Base-by-base conservation (phyloP, 2,888 invertebrate genomes). In the Leptogaster cylindrica region DNA sequence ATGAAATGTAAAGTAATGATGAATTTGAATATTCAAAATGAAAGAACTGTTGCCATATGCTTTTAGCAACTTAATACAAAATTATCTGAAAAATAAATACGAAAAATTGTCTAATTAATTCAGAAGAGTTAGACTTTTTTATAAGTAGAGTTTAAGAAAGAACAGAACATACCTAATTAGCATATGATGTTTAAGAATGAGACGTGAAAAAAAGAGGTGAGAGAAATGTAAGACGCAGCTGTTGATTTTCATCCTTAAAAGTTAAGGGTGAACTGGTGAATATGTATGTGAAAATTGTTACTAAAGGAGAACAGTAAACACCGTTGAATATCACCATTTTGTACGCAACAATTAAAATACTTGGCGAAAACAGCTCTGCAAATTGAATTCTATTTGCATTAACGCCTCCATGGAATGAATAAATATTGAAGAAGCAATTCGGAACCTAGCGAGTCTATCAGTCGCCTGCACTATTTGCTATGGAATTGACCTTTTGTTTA, bases 381-480 rank as follows among this genome's bases (percentile, higher is more conserved):
- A 46, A 46, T 46, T 46, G 25, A 25, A 25, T 12, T n/a, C n/a
- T 46, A 46, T 46, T 46, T 46, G 25, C 25, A 5, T 8, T 31
- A 8, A 7, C 10, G 31, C 31, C 10, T 31, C 10, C 31, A 31
- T n/a, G 31, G 20, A 52, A 12, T 31, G 16, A n/a, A 18, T 27
- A 52, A 52, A 52, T 52, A 52, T 52, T 20, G 52, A n/a, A 31
- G 31, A 52, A 12, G 31, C 33, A 52, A 52, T 52, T 52, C n/a
- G 52, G n/a, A 52, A n/a, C n/a, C 52, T 33, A 16, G 52, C 33
- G 20, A 28, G 16, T n/a, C n/a, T n/a, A n/a, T n/a, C n/a, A 33
- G 52, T 52, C 33, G 52, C 52, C 33, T 52, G 33, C 20, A 52
- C 51, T 31, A 52, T 52, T 52, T 48, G 52, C 18, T 44, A 20